Evolutionary conservation across 2,797 vertebrate genomes (phyloP).

Genomic region (Rhyacichthys aspro): DNA sequence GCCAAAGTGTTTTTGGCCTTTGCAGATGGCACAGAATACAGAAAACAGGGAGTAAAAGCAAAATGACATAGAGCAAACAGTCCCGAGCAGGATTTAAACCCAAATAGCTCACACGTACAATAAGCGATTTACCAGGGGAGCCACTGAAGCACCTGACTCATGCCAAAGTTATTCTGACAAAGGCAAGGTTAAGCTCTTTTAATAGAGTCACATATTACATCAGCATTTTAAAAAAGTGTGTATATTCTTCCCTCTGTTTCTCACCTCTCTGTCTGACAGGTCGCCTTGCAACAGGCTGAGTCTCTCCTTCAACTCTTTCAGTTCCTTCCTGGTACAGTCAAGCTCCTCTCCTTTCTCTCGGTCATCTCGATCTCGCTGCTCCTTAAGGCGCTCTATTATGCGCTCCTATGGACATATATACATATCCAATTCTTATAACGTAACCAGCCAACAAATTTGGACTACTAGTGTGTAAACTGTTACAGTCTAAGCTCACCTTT

Average conservation of each 20-base stretch:
- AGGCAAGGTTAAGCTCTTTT: constrained; percentile 16
- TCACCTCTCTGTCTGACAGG: constrained; percentile 97
- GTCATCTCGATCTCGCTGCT: constrained; percentile 95
- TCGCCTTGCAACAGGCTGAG: constrained; percentile 93
- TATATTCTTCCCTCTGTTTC: constrained; percentile 15
- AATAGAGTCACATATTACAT: constrained; percentile 26
- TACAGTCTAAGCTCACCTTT: constrained; percentile 77
- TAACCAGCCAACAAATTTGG: too few relatives aligned
- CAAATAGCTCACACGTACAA: neutral
- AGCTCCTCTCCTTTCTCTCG: constrained; percentile 95
- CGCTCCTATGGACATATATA: constrained; percentile 81
- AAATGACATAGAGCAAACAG: too few relatives aligned
- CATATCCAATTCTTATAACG: neutral
- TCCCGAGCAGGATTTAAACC: too few relatives aligned
- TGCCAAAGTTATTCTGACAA: constrained; percentile 8
- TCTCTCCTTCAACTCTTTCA: constrained; percentile 96
- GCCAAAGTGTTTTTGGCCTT: too few relatives aligned
- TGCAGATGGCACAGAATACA: too few relatives aligned
- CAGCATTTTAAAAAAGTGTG: constrained; percentile 12
- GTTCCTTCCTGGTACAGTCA: constrained; percentile 93
- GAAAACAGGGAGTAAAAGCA: too few relatives aligned
- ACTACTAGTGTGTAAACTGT: neutral
- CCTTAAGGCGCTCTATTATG: constrained; percentile 97
- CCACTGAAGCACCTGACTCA: constrained; percentile 22
- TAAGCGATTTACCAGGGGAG: constrained; percentile 27